Evolutionary conservation across 1,140 invertebrate species (phyloP).

Genomic region (Scaptomyza graminum): DNA sequence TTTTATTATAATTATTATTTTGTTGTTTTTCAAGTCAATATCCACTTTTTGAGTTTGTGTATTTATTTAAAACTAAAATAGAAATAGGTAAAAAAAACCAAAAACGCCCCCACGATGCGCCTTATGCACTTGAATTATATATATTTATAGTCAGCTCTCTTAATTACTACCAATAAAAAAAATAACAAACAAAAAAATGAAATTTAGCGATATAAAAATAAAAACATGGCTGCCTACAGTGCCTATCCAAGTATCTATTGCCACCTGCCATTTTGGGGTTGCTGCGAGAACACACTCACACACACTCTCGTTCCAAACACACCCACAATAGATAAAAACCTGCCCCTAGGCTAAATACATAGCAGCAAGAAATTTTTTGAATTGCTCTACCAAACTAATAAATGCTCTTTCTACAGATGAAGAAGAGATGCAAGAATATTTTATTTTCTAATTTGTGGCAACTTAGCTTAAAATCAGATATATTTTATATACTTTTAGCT

Average conservation of each 20-base stretch:
- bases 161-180: conserved; percentile 56
- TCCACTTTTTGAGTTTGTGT: not conserved
- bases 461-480: too few species aligned
- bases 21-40: conserved; percentile 10
- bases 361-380: not conserved
- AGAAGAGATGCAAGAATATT: too few species aligned
- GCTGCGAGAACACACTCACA: conserved; percentile 34
- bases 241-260: conserved; percentile 58
- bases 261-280: conserved; percentile 78
- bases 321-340: conserved; percentile 60
- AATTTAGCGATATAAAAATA: conserved; percentile 44
- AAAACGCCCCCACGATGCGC: conserved; percentile 56
- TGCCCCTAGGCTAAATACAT: conserved; percentile 66
- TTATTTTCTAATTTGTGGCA: too few species aligned
- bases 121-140: conserved; percentile 54
- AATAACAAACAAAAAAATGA: conserved; percentile 39
- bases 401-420: conserved; percentile 12
- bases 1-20: conserved; percentile 13
- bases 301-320: conserved; percentile 16
- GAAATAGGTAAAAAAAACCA: too few species aligned
- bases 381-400: not conserved
- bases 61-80: not conserved
- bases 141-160: conserved; percentile 33
- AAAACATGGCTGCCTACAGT: conserved; percentile 67
- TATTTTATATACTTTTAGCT: too few species aligned